Base-by-base conservation (phyloP, 2,113 vertebrate species). In the Megaceryle torquata region DNA sequence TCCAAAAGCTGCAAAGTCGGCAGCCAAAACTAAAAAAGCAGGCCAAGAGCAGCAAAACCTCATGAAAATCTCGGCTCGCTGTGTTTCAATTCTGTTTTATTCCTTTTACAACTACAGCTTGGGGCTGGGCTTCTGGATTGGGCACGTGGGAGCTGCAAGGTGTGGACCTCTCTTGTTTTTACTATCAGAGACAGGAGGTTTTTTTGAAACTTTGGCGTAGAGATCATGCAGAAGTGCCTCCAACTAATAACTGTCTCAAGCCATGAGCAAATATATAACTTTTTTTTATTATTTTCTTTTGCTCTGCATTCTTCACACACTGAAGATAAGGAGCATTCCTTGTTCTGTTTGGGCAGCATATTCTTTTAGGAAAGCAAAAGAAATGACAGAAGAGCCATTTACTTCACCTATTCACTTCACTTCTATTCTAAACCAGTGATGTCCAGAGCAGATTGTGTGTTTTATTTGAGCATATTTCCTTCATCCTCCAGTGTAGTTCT, bases 1-100 rank as follows among this genome's bases (percentile, higher is more conserved):
- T 95, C 92, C 95, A 94, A 91, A 72, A 91, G 59, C 92, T 93
- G 86, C 75, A 67, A 70, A 90, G 54, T 21, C 0, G 0, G 43
- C 51, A 53, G 83, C 89, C 91, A 91, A 59, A 91, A 92, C 41
- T 44, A n/a, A 75, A 91, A 63, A 54, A 86, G n/a, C 53, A 41
- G 44, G 50, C 81, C 91, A 95, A 91, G 53, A 72, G 61, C 54
- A 72, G 63, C 57, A 87, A 78, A 85, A 82, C 1, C n/a, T 72
- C 65, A 7, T 54, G 57, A 8, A 88, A 96, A 77, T 31, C 78
- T 85, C 67, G 91, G 57, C 43, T 65, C 7, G 1, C 15, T 48
- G 33, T 4, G 91, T 71, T 63, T 48, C 50, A 82, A 2, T 61
- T 75, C 48, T 64, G 6, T 35, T 89, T 76, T 84, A 20, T 69